Base-by-base conservation (phyloP, 2,888 invertebrate species). In the Rhimphoctona megacephalus region DNA sequence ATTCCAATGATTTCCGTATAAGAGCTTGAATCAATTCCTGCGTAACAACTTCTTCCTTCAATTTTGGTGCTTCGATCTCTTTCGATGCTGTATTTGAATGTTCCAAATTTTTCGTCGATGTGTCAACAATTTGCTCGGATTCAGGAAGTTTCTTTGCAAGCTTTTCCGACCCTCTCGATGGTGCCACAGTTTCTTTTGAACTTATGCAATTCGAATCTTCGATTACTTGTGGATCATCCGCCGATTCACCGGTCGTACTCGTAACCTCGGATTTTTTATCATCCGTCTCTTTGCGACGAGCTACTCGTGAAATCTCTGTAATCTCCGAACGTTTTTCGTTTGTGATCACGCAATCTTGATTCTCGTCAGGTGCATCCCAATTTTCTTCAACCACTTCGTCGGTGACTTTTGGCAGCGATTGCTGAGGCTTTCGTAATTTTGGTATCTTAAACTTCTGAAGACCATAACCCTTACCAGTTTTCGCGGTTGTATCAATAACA, bases 401-500 rank as follows among this genome's bases (percentile, higher is more conserved):
- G 11, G 46, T 46, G 14, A 30, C 14, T 74, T 83, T 88, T 22
- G 87, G 88, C 49, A 93, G 93, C n/a, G 89, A 87, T 4, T 90
- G 88, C 2, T 84, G 79, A 25, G 89, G 86, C 14, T 93, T 94
- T 83, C 94, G 94, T 66, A 94, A 93, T 90, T 95, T 96, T 0
- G 96, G 96, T 83, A 96, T 96, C 89, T 95, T 95, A 85, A 95
- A 96, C 33, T 94, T 95, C 84, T 95, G 95, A 22, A 95, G 89
- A 7, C 95, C 95, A 87, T 95, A 95, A 1, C 95, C 95, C 86
- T 94, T 94, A 4, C 95, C 94, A 14, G 94, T 94, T 86, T 93
- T 94, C 1, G 93, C 92, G 73, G 94, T 92, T 0, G 93, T 92
- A 30, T 95, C 94, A 30, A 94, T 93, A 1, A 92, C 92, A 1